phyloP scores from a whole-genome alignment of 2,888 invertebrate species.

The Auanema freiburgensis region DNA sequence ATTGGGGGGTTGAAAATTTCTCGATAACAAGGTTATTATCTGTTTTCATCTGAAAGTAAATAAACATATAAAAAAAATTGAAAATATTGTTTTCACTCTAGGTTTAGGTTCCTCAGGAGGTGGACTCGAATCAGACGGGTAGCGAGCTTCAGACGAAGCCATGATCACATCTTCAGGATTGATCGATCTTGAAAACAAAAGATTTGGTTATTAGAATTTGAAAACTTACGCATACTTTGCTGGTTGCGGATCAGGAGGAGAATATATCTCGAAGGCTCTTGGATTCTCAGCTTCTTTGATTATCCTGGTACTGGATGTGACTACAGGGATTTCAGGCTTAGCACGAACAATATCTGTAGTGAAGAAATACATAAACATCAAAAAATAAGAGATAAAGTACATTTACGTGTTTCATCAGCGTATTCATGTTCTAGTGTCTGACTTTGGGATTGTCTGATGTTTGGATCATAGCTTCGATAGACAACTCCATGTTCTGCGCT shows the following conservation, averaged over 20 bases:
- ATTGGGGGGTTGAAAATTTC: no score
- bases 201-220: not conserved
- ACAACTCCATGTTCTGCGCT: not conserved
- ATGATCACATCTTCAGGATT: no score
- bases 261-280: not conserved
- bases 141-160: no score
- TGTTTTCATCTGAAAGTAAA: no score
- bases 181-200: no score
- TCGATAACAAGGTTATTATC: no score
- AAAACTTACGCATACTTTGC: not conserved
- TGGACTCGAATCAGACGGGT: no score
- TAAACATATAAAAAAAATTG: no score
- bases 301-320: not conserved
- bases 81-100: no score
- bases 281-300: not conserved
- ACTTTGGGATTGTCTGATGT: not conserved
- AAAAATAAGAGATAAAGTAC: not conserved
- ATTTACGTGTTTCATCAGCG: not conserved
- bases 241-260: constrained; percentile 1
- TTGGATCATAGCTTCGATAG: constrained; percentile 5
- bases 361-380: not conserved
- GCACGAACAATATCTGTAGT: not conserved
- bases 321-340: not conserved
- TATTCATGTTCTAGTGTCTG: not conserved
- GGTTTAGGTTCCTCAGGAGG: no score